Evolutionary conservation across 2,113 vertebrate species (phyloP), one percentile per base, ranked within the genome.

Genomic region (Hyperopisus bebe): DNA sequence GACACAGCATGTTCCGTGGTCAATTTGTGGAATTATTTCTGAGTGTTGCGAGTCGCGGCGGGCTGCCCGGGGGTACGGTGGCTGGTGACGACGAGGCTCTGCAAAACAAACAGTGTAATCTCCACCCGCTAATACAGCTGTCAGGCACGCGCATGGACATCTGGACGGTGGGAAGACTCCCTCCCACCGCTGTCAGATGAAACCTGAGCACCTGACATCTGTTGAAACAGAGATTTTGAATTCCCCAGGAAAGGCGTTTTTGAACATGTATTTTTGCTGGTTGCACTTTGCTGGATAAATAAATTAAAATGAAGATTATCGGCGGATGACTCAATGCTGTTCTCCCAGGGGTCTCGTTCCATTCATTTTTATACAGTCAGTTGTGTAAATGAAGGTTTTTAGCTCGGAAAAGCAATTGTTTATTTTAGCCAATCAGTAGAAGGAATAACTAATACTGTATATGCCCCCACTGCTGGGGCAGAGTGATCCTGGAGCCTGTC

Each of bases 61-160:
- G 55, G 50, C 10, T 86, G 86, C 51, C 21, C 42, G n/a, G 62
- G 46, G 58, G 42, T 6, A 48, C 50, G 15, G 53, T 53, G n/a
- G 8, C 21, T 48, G 42, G 13, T 84, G 42, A 27, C 24, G 27
- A 35, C 53, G 10, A 50, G 17, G 51, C n/a, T 42, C 31, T 3
- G 83, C 21, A 89, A 90, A 90, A 66, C 88, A 90, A 90, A 90
- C 86, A 89, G 27, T 51, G 86, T 91, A 90, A 91, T 91, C 87
- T 91, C 89, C 89, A n/a, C 44, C 47, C 17, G 31, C 89, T 90
- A 92, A 93, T 88, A 87, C 90, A 90, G 90, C 91, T 90, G 92
- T 90, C 91, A 89, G 90, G 84, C 84, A 66, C 24, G 35, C 53
- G 13, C 42, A 17, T 3, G 87, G 89, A 90, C 91, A 90, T 88